phyloP scores from a whole-genome alignment of 2,888 invertebrate species.

The Temnothorax ravouxi region DNA sequence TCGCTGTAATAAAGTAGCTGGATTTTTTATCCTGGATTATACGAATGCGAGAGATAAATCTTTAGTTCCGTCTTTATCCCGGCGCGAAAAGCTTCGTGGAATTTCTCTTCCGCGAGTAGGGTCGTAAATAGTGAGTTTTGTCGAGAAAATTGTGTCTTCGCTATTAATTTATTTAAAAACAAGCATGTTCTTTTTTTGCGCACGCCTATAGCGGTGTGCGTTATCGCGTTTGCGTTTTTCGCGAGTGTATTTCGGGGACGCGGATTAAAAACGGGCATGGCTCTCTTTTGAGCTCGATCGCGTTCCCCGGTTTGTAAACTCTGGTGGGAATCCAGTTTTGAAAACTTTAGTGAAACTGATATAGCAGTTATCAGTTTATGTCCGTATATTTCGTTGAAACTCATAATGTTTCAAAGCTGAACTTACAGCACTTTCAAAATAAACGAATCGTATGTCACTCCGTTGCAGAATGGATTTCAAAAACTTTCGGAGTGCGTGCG shows the following conservation, averaged over 20 bases:
- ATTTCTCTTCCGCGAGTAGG: not conserved
- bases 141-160: not conserved
- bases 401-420: constrained; percentile 44
- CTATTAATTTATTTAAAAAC: not conserved
- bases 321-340: constrained; percentile 24
- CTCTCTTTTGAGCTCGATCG: not conserved
- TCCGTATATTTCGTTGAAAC: constrained; percentile 32
- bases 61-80: constrained; percentile 8
- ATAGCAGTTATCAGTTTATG: constrained; percentile 43
- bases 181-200: not conserved
- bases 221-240: not conserved
- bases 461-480: constrained; percentile 38
- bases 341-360: constrained; percentile 46
- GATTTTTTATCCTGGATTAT: not conserved
- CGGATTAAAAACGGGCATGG: constrained; percentile 21
- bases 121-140: constrained; percentile 2
- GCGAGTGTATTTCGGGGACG: not conserved
- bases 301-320: constrained; percentile 33
- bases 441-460: constrained; percentile 46
- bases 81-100: not conserved
- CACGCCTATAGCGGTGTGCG: not conserved
- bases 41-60: not conserved
- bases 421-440: constrained; percentile 45
- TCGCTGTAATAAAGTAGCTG: not conserved
- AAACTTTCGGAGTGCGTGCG: not conserved